Conservation (phyloP, 2,888 invertebrate species). For the Acrobasis suavella region DNA sequence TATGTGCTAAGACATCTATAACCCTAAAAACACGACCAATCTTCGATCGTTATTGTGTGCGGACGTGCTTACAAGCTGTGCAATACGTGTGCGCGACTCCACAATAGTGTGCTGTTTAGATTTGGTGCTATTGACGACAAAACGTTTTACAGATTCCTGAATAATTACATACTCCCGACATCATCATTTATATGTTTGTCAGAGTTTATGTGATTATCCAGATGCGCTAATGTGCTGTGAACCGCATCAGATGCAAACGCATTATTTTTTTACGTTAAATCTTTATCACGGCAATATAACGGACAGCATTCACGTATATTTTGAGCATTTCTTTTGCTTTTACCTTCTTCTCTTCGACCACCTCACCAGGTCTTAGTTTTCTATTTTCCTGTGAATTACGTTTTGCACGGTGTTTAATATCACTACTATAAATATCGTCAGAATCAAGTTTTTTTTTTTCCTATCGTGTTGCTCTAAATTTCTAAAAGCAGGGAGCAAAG, state of each 20-base stretch:
- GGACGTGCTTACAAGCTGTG: slow-evolving; percentile 79
- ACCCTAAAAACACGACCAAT: slow-evolving; percentile 46
- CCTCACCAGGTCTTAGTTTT: slow-evolving; percentile 97
- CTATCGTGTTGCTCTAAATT: slow-evolving; percentile 56
- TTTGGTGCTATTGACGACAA: slow-evolving; percentile 70
- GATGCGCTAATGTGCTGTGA: slow-evolving; percentile 55
- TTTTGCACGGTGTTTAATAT: slow-evolving; percentile 77
- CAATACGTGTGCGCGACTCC: slow-evolving; percentile 71
- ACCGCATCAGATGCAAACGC: slow-evolving; percentile 74
- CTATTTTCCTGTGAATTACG: slow-evolving; percentile 89
- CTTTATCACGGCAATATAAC: slow-evolving; percentile 75
- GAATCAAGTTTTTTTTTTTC: slow-evolving; percentile 50
- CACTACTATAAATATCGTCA: slow-evolving; percentile 54
- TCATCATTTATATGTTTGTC: slow-evolving; percentile 21
- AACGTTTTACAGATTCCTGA: slow-evolving; percentile 56
- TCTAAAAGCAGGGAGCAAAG: slow-evolving; percentile 70
- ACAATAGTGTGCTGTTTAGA: slow-evolving; percentile 77
- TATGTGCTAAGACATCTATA: slow-evolving; percentile 48
- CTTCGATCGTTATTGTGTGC: slow-evolving; percentile 71
- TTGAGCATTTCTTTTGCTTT: slow-evolving; percentile 72
- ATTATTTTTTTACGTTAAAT: slow-evolving; percentile 73
- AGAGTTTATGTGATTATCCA: slow-evolving; percentile 65
- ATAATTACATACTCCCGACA: slow-evolving; percentile 58
- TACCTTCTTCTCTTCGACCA: slow-evolving; percentile 97
- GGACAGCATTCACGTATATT: slow-evolving; percentile 76